Evolutionary conservation across 2,113 vertebrate genomes (phyloP).

Genomic region (Cairina moschata): DNA sequence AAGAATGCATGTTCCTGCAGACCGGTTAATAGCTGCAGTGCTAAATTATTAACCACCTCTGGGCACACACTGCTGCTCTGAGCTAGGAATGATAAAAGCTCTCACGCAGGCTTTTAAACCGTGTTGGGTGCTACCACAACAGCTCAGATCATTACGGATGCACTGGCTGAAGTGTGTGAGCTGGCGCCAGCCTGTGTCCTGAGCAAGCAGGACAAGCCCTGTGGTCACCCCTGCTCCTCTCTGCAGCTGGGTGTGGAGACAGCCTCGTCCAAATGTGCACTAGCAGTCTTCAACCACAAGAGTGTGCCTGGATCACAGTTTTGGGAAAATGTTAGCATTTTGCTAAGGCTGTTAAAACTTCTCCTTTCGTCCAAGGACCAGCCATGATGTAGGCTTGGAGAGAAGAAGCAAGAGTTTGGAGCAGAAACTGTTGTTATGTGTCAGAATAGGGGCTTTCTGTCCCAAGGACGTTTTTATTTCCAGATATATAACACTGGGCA

Average conservation of each 20-base stretch:
- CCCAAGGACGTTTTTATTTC: background rate
- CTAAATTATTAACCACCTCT: background rate
- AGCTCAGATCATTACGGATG: rapidly evolving
- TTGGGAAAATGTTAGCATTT: background rate
- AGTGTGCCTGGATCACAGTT: constrained; percentile 51
- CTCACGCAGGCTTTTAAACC: background rate
- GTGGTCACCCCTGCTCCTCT: rapidly evolving
- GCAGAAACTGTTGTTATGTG: background rate
- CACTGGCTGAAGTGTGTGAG: background rate
- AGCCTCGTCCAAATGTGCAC: background rate
- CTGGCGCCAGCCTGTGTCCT: background rate
- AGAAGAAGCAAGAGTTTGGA: background rate
- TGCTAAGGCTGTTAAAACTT: rapidly evolving
- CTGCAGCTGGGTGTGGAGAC: background rate
- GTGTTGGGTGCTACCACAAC: background rate
- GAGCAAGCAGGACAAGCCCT: background rate
- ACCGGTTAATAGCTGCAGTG: background rate
- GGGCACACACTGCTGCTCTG: background rate
- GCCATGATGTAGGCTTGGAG: background rate
- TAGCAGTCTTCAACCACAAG: constrained; percentile 43
- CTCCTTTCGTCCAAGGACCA: background rate
- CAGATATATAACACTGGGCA: background rate
- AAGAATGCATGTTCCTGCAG: background rate
- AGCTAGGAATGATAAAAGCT: background rate
- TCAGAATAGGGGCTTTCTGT: background rate